Evolutionary conservation across 2,888 invertebrate species (phyloP).

Genomic region (Merodon equestris): DNA sequence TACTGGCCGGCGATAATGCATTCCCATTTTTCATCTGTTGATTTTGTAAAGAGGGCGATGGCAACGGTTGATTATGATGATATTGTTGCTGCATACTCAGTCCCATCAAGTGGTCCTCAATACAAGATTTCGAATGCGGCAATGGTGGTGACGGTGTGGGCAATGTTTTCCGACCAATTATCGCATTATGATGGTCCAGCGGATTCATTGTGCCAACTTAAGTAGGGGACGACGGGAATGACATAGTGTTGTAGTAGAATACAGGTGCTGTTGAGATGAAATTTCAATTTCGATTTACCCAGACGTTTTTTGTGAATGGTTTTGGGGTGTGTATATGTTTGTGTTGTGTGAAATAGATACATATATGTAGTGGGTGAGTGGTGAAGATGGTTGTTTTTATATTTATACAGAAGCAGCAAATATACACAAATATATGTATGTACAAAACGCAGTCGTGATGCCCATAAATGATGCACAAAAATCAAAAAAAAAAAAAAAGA

Average conservation of each 20-base stretch:
- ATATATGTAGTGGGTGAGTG: too few species aligned
- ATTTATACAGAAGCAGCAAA: conserved; percentile 32
- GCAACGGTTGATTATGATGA: conserved; percentile 39
- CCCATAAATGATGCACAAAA: conserved; percentile 63
- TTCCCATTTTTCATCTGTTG: conserved; percentile 57
- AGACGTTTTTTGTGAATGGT: conserved; percentile 3
- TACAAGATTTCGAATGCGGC: conserved; percentile 71
- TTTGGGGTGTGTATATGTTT: conserved; percentile 24
- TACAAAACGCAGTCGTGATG: conserved; percentile 74
- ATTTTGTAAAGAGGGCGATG: conserved; percentile 47
- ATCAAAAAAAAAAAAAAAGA: conserved; percentile 21
- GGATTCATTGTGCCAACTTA: conserved; percentile 29
- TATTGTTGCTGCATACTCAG: conserved; percentile 75
- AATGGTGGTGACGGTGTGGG: conserved; percentile 70
- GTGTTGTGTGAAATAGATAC: too few species aligned
- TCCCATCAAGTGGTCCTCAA: conserved; percentile 71
- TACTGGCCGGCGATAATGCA: conserved; percentile 1
- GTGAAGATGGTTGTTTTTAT: conserved; percentile 24
- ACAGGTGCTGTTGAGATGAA: conserved; percentile 36
- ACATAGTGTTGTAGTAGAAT: conserved; percentile 70
- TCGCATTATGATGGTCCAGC: conserved; percentile 40
- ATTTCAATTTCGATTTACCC: not conserved
- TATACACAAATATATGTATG: conserved; percentile 25
- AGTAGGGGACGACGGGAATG: conserved; percentile 71
- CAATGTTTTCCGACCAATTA: conserved; percentile 49